Percentiles rank a stretch among this genome's conserved stretches.
These are phyloP conservation scores for Chaetodon trifasciatus DNA, from an alignment of 2,797 vertebrate species.

Conservation along the genomic window DNA sequence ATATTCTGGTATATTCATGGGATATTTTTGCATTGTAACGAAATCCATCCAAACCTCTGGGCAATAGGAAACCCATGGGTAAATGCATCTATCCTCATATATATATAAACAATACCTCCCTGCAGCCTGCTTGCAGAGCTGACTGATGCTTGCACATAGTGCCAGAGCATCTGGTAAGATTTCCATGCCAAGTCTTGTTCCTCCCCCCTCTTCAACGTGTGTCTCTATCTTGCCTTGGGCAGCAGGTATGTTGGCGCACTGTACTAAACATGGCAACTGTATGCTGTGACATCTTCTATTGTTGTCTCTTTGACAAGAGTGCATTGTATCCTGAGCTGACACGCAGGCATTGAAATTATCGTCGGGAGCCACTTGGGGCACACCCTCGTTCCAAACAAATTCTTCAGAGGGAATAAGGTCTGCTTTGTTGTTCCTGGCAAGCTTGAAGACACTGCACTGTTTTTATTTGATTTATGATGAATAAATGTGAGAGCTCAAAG, in stretches of 20 bases:
- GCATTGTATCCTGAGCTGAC: slow-evolving; percentile 31
- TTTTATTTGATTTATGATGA: slow-evolving; percentile 5
- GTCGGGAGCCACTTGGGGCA: slow-evolving; percentile 30
- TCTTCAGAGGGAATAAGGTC: slow-evolving; percentile 16
- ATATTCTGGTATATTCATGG: neutral
- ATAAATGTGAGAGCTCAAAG: slow-evolving; percentile 34
- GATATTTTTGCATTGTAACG: neutral
- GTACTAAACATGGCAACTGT: slow-evolving; percentile 21
- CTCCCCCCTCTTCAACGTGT: neutral
- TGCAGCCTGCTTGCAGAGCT: slow-evolving; percentile 19
- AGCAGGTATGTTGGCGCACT: slow-evolving; percentile 42
- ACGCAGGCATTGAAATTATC: slow-evolving; percentile 21
- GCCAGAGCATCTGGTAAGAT: slow-evolving; percentile 51
- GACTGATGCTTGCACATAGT: slow-evolving; percentile 17
- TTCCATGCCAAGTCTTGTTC: slow-evolving; percentile 41
- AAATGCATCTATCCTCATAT: neutral
- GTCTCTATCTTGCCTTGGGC: slow-evolving; percentile 48
- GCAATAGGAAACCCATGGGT: neutral
- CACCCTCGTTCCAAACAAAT: slow-evolving; percentile 16
- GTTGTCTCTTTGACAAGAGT: slow-evolving; percentile 37
- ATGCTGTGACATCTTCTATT: slow-evolving; percentile 37
- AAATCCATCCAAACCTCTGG: neutral
- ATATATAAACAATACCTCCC: slow-evolving; percentile 4
- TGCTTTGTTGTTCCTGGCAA: slow-evolving; percentile 30
- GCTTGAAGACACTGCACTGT: neutral